Evolutionary conservation across 2,113 vertebrate genomes (phyloP), one percentile per base, ranked within the genome.

Genomic region (Anseranas semipalmata): DNA sequence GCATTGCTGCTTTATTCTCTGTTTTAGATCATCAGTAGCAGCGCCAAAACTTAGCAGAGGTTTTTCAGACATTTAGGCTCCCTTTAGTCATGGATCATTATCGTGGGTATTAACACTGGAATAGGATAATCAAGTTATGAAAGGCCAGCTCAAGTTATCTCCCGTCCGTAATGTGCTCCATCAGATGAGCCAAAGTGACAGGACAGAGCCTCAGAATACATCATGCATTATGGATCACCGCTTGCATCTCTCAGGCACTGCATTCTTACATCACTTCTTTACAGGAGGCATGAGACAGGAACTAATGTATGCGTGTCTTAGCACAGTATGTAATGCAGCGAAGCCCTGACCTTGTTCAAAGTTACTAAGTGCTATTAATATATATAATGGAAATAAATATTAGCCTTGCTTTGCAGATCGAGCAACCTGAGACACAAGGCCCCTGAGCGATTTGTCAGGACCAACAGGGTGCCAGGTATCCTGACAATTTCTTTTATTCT

Each of bases 341-440:
- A 87, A 95, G 91, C 52, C 93, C 90, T 96, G 95, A 97, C 95
- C 96, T 96, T 96, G 93, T 85, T 87, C 95, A 95, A 96, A 97
- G 95, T 94, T 91, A 96, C 90, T 91, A 96, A 96, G 93, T 87
- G 82, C 95, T 95, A 96, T 96, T 96, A 96, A 96, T 97, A 96
- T 37, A 91, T 93, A 92, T 43, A 93, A 95, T 92, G 90, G 87
- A 95, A 95, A 93, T 91, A 95, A 94, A 91, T 95, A 94, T 80
- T 95, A 92, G 91, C 71, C 91, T 82, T 79, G 71, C 87, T 85
- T 91, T 91, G 91, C 77, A 92, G 74, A 73, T n/a, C 1, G 13
- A 93, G 84, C 85, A 91, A 76, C 70, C 62, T 0, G 25, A 94
- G 89, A 20, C 86, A 76, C 35, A 7, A 90, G 66, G n/a, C n/a